Evolutionary conservation across 2,113 vertebrate genomes (phyloP).

Genomic region (Erythrocercus mccallii): DNA sequence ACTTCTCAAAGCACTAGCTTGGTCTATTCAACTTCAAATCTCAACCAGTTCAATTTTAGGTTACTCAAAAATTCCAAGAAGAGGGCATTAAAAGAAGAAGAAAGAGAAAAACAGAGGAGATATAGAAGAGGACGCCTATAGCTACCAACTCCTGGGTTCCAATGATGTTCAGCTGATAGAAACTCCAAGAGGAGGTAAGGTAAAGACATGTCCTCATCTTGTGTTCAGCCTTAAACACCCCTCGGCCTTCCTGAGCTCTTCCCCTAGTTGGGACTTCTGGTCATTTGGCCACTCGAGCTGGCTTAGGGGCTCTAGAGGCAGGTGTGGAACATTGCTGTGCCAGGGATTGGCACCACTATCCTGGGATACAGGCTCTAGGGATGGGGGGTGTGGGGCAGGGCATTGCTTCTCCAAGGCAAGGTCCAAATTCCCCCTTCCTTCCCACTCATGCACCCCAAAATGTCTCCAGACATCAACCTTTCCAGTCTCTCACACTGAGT

Average conservation of each 20-base stretch:
- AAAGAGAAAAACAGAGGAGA: neutral
- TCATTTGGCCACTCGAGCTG: neutral
- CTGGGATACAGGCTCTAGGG: neutral
- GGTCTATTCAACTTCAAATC: neutral
- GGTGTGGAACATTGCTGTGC: neutral
- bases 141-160: neutral
- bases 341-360: neutral
- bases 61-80: neutral
- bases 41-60: neutral
- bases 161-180: neutral
- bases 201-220: fast-evolving
- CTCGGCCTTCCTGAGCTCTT: neutral
- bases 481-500: neutral
- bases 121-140: neutral
- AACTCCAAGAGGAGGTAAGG: neutral
- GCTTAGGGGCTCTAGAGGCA: no score
- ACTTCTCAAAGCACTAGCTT: neutral
- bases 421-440: neutral
- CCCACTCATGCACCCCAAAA: neutral
- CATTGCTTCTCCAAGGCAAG: neutral
- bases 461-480: fast-evolving
- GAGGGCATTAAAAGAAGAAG: neutral
- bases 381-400: neutral
- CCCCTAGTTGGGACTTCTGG: neutral
- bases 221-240: fast-evolving